phyloP scores from a whole-genome alignment of 2,113 vertebrate genomes.

The Tringa solitaria region DNA sequence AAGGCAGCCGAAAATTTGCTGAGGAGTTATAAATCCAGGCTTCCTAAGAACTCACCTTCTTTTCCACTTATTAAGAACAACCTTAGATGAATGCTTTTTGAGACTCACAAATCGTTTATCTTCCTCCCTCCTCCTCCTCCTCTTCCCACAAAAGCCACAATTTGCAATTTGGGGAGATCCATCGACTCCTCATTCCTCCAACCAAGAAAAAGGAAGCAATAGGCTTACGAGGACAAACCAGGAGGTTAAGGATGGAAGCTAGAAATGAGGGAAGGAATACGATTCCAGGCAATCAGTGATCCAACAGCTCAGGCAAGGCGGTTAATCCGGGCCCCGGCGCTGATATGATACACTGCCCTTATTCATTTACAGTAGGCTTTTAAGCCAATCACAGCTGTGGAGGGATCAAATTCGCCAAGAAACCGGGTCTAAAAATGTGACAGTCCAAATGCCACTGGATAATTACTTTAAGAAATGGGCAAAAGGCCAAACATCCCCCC shows the following conservation, averaged over 20 bases:
- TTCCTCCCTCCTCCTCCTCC: neutral
- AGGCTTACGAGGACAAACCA: fast-evolving
- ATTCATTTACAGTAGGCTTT: neutral
- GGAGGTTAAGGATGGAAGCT: fast-evolving
- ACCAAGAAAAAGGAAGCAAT: neutral
- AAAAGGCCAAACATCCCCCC: neutral
- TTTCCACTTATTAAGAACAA: fast-evolving
- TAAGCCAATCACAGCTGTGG: neutral
- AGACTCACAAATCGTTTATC: fast-evolving
- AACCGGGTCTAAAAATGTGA: neutral
- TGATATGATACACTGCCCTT: neutral
- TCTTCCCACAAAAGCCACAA: neutral
- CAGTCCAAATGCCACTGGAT: neutral
- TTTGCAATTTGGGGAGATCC: neutral
- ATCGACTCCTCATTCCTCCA: no score
- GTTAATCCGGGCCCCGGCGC: neutral
- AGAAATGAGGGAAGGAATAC: neutral
- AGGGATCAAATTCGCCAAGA: neutral
- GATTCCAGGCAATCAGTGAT: neutral
- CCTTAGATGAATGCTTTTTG: neutral
- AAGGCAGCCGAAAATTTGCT: fast-evolving
- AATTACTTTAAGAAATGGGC: neutral
- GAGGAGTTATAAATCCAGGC: neutral
- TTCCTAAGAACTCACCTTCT: neutral
- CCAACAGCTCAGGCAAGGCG: neutral